Evolutionary conservation across 53 echinoderm and acorn worm genomes (phyloP), one percentile per base, ranked within the genome.

Genomic region (Echinarachnius parma): DNA sequence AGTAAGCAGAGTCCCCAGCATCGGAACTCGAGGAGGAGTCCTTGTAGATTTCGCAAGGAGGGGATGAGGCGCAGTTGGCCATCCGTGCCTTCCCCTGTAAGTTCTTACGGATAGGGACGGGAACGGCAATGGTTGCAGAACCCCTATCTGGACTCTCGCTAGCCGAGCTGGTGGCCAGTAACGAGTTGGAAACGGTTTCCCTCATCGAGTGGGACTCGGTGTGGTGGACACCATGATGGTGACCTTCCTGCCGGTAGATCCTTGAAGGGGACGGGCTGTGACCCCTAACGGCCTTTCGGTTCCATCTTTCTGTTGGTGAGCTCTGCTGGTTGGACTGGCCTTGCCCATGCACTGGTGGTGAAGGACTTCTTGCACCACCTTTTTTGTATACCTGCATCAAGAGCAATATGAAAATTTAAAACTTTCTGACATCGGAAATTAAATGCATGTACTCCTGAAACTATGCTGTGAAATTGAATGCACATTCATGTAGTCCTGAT

Each of bases 221-320:
- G 2, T 20, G 53, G 32, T 31, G 34, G n/a, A n/a, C n/a, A n/a
- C n/a, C n/a, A n/a, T n/a, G n/a, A n/a, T n/a, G n/a, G n/a, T n/a
- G n/a, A 9, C 31, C 66, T 7, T 52, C 52, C 15, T 53, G 53
- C 20, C 70, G 53, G 27, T 69, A 53, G 11, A 53, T 69, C 52
- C 70, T 21, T 20, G 70, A 69, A 5, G 52, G 54, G 61, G 47
- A 60, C 24, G 84, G 84, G 53, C 77, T 77, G 78, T 54, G 70
- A 30, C 84, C 84, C 23, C 78, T 70, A 30, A 84, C 84, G 2
- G 84, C 84, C 57, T 62, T 60, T 4, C 84, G 55, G 53, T 84
- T 84, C 84, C 84, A 84, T 22, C 78, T 52, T 11, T 69, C 70
- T 13, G 70, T 50, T 0, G 70, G 70, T 24, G 70, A 69, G n/a